phyloP scores from a whole-genome alignment of 2,113 vertebrate genomes.

The Ceyx margarethae region DNA sequence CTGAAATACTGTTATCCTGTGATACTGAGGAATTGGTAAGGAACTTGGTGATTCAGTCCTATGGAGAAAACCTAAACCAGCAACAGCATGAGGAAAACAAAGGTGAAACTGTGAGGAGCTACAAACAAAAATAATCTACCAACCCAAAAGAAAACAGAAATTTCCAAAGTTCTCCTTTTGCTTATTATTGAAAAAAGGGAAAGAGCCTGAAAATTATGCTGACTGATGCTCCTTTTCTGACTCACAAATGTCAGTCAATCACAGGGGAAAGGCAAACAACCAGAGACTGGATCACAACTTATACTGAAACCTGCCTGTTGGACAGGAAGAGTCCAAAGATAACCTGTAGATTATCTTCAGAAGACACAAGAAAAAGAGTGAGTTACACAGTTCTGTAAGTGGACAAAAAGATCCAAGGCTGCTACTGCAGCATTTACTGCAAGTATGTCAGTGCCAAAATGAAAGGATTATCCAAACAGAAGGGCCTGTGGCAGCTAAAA shows the following conservation, averaged over 20 bases:
- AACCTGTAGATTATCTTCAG: neutral
- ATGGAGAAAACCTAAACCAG: neutral
- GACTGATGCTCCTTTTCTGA: neutral
- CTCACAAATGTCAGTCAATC: neutral
- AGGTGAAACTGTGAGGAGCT: neutral
- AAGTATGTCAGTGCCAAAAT: rapidly evolving
- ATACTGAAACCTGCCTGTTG: neutral
- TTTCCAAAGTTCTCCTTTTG: neutral
- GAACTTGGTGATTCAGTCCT: neutral
- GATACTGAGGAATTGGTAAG: neutral
- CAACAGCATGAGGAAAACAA: neutral
- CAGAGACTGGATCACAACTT: neutral
- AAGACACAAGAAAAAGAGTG: neutral
- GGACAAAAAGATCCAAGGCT: neutral
- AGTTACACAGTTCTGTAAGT: neutral
- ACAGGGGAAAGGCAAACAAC: neutral
- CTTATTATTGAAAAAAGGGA: conserved; percentile 11
- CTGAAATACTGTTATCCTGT: neutral
- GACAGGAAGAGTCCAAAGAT: neutral
- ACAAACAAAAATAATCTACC: neutral
- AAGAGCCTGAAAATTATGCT: conserved; percentile 13
- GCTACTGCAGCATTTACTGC: neutral
- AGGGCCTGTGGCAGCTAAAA: neutral
- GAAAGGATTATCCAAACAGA: neutral
- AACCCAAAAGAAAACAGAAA: neutral